phyloP scores from a whole-genome alignment of 1,140 invertebrate genomes.

The Pseudomyrmex flavicornis region DNA sequence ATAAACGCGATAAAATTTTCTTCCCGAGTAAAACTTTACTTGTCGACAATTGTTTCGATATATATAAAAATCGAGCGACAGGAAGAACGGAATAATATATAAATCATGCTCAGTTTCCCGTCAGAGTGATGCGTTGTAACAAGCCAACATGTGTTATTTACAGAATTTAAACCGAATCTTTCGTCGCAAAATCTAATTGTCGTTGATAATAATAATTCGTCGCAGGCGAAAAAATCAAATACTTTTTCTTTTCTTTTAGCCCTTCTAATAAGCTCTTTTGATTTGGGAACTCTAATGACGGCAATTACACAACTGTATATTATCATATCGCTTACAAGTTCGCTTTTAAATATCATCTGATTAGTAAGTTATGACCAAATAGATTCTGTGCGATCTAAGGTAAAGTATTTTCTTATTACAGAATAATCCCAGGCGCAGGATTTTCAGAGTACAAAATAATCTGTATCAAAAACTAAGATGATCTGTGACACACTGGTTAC shows the following conservation, averaged over 20 bases:
- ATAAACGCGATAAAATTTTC: conserved; percentile 23
- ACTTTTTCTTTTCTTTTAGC: conserved; percentile 12
- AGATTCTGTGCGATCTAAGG: conserved; percentile 58
- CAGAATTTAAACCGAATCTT: conserved; percentile 5
- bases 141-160: not conserved
- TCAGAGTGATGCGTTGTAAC: not conserved
- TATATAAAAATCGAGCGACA: too few species aligned
- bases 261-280: conserved; percentile 57
- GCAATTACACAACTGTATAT: conserved; percentile 28
- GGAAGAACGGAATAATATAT: not conserved
- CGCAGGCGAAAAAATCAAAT: not conserved
- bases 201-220: conserved; percentile 44
- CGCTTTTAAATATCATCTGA: conserved; percentile 18
- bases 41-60: not conserved
- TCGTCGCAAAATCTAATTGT: conserved; percentile 3
- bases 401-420: conserved; percentile 51
- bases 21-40: conserved; percentile 1
- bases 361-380: conserved; percentile 62
- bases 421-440: conserved; percentile 47
- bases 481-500: conserved; percentile 42
- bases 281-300: conserved; percentile 41
- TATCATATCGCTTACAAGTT: conserved; percentile 28
- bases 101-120: conserved; percentile 28
- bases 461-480: conserved; percentile 59
- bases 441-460: conserved; percentile 56